Percentiles rank a stretch among this genome's conserved stretches.
These are phyloP conservation scores for Nasonovia ribisnigri DNA, from an alignment of 2,888 invertebrate genomes.

Conservation along the genomic window DNA sequence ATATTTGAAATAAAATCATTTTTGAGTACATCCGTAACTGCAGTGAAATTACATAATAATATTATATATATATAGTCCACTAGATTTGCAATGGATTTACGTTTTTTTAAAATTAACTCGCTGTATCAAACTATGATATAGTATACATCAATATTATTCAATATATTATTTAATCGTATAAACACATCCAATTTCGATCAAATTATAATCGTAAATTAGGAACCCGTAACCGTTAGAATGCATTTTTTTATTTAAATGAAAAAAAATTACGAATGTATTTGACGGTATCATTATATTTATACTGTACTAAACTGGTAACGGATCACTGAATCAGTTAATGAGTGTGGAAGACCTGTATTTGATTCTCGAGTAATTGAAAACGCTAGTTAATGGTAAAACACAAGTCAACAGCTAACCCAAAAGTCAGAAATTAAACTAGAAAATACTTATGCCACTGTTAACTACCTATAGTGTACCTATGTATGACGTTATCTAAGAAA, in stretches of 20 bases:
- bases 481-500: too few species aligned
- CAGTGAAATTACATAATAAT: background rate
- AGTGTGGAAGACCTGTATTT: background rate
- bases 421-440: background rate
- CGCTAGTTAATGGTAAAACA: background rate
- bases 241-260: background rate
- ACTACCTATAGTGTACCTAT: background rate
- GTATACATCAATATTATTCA: background rate
- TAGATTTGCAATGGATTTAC: background rate
- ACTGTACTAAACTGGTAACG: background rate
- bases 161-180: background rate
- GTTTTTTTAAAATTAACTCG: background rate
- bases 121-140: constrained; percentile 1
- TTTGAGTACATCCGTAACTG: background rate
- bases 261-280: background rate
- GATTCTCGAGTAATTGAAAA: background rate
- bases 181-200: background rate
- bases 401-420: background rate
- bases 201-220: background rate
- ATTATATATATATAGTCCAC: background rate
- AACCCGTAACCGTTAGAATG: constrained; percentile 7
- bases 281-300: background rate
- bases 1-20: background rate
- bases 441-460: background rate
- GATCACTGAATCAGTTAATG: background rate